Evolutionary conservation across 2,113 vertebrate species (phyloP), one percentile per base, ranked within the genome.

Genomic region (Odobenus rosmarus): DNA sequence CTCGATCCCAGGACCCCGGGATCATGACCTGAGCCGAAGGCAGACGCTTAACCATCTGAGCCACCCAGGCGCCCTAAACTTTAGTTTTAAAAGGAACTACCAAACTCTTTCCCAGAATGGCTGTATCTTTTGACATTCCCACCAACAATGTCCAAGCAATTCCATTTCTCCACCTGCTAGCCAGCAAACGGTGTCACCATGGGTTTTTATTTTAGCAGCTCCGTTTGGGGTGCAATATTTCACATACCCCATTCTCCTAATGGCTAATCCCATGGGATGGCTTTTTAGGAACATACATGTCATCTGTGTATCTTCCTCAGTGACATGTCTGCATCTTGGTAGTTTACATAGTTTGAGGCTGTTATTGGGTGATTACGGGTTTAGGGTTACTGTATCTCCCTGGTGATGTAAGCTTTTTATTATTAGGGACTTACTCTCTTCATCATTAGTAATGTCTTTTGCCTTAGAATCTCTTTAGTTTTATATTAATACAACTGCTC

Each of bases 111-210:
- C 31, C n/a, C 16, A 2, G 21, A 26, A n/a, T 4, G 31, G 36
- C 5, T 28, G 28, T 3, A 1, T 15, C 84, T 1, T 19, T 19
- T n/a, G 6, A 28, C 23, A 15, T 9, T 10, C 31, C 23, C 21
- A 21, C 36, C 53, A 13, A 0, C 8, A 3, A 24, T 0, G 5
- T 10, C 4, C 2, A 21, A 46, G 61, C 0, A 14, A 4, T 7
- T 33, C 18, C 6, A 2, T 46, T 21, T 21, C 51, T 28, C 51
- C 18, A 12, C 53, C 1, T 18, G 2, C 28, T 62, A 42, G 4
- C 90, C 24, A 3, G 53, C 67, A 0, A 2, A 19, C 0, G 8
- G 18, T 5, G 18, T 15, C 1, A 4, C 12, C 31, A 7, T 39
- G 16, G 11, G 1, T n/a, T 36, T 46, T 59, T 15, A 1, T 24